Evolutionary conservation across 2,797 vertebrate genomes (phyloP).

Genomic region (Anabacerthia variegaticeps): DNA sequence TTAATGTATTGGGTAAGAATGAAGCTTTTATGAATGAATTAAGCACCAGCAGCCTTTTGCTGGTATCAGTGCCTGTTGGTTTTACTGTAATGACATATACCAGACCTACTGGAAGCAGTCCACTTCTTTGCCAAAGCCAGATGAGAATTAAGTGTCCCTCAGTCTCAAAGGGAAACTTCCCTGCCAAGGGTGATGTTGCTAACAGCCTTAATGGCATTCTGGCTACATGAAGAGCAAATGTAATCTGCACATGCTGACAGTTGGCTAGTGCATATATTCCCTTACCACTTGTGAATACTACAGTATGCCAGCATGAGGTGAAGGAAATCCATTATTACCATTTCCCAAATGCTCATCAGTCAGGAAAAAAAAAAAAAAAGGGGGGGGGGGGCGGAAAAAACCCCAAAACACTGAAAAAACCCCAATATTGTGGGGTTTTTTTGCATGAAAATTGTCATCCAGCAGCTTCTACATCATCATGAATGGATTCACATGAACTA

Average conservation of each 20-base stretch:
- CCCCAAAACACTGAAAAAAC: no score
- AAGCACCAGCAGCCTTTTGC: background rate
- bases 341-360: background rate
- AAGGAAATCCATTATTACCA: background rate
- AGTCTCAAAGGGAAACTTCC: background rate
- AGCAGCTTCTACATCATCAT: background rate
- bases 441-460: background rate
- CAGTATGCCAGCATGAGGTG: background rate
- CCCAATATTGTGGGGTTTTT: background rate
- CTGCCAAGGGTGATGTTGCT: background rate
- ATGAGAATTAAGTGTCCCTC: background rate
- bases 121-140: background rate
- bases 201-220: background rate
- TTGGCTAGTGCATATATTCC: background rate
- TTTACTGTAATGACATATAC: background rate
- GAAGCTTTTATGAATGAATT: background rate
- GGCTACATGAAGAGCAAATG: background rate
- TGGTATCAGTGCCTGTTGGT: background rate
- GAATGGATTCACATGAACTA: background rate
- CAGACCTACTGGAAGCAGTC: background rate
- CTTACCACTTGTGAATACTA: background rate
- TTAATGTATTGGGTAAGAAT: accelerated
- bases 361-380: background rate
- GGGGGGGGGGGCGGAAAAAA: no score
- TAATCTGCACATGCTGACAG: background rate